These are phyloP conservation scores for Drosophila rufa DNA, from an alignment of 1,140 invertebrate genomes.

Conservation along the genomic window DNA sequence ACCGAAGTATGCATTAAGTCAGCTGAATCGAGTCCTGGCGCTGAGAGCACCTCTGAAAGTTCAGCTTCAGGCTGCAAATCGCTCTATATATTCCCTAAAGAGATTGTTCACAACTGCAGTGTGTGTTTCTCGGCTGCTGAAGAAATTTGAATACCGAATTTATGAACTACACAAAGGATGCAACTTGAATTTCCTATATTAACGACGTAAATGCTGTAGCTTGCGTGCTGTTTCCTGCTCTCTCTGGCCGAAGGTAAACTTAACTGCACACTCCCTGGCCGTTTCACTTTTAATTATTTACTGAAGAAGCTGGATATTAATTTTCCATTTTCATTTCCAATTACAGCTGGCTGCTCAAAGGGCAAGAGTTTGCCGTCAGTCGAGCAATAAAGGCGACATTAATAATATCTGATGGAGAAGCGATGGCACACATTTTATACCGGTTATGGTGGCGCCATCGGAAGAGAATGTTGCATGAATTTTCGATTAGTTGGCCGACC, in stretches of 20 bases:
- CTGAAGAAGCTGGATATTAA: constrained; percentile 20
- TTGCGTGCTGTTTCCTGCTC: constrained; percentile 2
- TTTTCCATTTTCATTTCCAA: constrained; percentile 37
- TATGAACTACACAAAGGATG: constrained; percentile 17
- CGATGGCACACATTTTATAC: constrained; percentile 21
- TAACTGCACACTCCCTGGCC: constrained; percentile 6
- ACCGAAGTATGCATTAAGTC: not conserved
- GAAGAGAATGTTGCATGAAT: constrained; percentile 18
- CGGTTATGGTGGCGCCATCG: constrained; percentile 17
- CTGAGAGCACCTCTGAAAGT: constrained; percentile 9
- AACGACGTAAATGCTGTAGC: constrained; percentile 16
- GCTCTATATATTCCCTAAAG: constrained; percentile 6
- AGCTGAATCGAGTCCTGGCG: not conserved
- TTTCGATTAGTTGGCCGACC: constrained; percentile 31
- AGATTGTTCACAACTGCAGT: constrained; percentile 10
- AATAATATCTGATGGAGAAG: constrained; percentile 43
- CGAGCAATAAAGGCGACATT: constrained; percentile 43
- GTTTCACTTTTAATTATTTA: constrained; percentile 43
- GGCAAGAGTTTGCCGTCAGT: constrained; percentile 20
- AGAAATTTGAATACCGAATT: constrained; percentile 22
- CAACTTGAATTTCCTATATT: constrained; percentile 6
- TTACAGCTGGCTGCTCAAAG: constrained; percentile 24
- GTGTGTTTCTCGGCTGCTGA: constrained; percentile 2
- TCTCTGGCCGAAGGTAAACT: constrained; percentile 23
- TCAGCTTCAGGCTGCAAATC: not conserved